Percentiles rank a stretch among this genome's conserved stretches.
phyloP scores from a whole-genome alignment of 2,888 invertebrate genomes.

The Nymphalis polychloros region DNA sequence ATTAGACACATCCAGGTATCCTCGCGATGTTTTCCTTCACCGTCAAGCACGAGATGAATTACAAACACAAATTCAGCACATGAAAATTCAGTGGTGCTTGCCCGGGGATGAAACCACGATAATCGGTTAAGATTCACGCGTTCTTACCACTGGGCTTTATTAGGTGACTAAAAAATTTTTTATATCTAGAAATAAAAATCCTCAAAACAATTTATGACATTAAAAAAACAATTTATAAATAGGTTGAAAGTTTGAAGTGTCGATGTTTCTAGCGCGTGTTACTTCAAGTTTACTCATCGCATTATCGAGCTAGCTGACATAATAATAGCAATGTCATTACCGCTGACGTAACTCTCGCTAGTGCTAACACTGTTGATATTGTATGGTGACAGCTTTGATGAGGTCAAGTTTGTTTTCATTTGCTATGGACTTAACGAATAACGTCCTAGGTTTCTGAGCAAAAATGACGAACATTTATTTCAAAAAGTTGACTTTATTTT shows the following conservation, averaged over 20 bases:
- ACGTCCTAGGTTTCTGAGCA: no score
- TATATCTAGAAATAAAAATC: background rate
- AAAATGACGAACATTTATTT: no score
- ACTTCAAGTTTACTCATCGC: slow-evolving; percentile 9
- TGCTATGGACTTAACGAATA: background rate
- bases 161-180: no score
- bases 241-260: background rate
- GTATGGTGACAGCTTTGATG: background rate
- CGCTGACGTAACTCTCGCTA: slow-evolving; percentile 2
- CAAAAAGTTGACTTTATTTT: no score
- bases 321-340: slow-evolving; percentile 22
- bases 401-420: background rate
- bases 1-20: no score
- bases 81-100: no score
- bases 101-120: no score
- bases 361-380: background rate
- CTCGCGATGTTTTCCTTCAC: no score
- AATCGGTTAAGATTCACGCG: no score
- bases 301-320: slow-evolving; percentile 10
- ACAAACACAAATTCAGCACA: no score
- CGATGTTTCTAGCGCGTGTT: background rate
- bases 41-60: no score
- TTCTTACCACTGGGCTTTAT: no score
- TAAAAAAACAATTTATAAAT: background rate
- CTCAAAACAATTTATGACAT: background rate